Base-by-base conservation (phyloP, 2,113 vertebrate genomes). In the Melanotaenia duboulayi region DNA sequence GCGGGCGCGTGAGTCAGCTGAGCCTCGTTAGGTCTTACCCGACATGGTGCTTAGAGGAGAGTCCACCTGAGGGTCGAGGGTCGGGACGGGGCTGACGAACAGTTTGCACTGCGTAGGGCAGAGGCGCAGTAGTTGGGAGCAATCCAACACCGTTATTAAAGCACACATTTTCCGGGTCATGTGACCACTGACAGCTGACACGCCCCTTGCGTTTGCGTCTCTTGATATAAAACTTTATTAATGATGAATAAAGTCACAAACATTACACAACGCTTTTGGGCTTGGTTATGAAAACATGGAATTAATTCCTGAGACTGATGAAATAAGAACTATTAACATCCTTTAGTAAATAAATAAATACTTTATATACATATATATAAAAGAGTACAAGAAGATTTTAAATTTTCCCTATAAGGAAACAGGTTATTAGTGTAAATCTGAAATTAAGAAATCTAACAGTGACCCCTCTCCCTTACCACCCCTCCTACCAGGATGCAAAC, bases 121-220 rank as follows among this genome's bases (percentile, higher is more conserved):
- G 54, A 86, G 64, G n/a, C 75, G 77, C 57, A 89, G 67, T 83
- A 91, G 85, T 87, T 89, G 88, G 25, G 80, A 82, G 56, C 84
- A 83, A 54, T 82, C 51, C 50, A 81, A 57, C 59, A 76, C 82
- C 78, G 83, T 85, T 85, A 90, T 91, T 70, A 91, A 90, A 74
- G 65, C 72, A 82, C 81, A 85, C 88, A 89, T 91, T 81, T 91
- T 91, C 86, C 87, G 87, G 79, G 81, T 92, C 93, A 94, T 55
- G 87, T 94, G 93, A 86, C 63, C 57, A 24, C 7, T 54, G 65
- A 64, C 61, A 79, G 75, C 40, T 3, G 64, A 79, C 90, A 81
- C 90, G 83, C 90, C 92, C 89, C 48, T 35, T 51, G 20, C 49
- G 11, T 20, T 39, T 12, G 14, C 19, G n/a, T 16, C 35, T 52